A percentile compares a stretch with the other conserved stretches of the same genome.
phyloP scores from a whole-genome alignment of 2,888 invertebrate genomes.

The Polia nebulosa region DNA sequence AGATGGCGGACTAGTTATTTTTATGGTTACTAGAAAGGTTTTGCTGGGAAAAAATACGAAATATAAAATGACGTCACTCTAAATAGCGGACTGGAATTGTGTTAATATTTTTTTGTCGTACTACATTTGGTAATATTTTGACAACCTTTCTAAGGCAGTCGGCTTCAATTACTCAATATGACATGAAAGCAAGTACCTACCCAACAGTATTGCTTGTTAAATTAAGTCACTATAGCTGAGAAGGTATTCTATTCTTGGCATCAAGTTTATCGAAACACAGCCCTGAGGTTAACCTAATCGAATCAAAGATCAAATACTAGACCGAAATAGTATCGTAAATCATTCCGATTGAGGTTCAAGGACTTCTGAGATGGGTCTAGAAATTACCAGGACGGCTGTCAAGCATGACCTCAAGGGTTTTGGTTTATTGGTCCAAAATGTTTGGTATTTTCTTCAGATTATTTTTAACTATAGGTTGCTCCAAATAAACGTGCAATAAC shows the following conservation, averaged over 20 bases:
- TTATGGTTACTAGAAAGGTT: no score
- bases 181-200: background rate
- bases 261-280: slow-evolving; percentile 7
- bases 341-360: slow-evolving; percentile 44
- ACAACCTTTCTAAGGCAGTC: background rate
- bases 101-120: no score
- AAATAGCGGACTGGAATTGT: no score
- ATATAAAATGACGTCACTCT: no score
- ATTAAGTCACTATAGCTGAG: background rate
- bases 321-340: slow-evolving; percentile 34
- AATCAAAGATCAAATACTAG: slow-evolving; percentile 33
- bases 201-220: background rate
- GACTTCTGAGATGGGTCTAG: slow-evolving; percentile 40
- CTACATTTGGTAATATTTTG: background rate
- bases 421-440: background rate
- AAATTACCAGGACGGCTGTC: slow-evolving; percentile 21
- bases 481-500: no score
- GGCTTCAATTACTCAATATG: background rate
- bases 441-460: background rate
- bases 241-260: background rate
- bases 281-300: slow-evolving; percentile 23
- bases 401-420: slow-evolving; percentile 10
- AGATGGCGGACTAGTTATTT: no score
- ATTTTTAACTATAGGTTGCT: no score
- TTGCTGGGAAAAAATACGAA: no score